These are phyloP conservation scores for Xanthia icteritia DNA, from an alignment of 2,888 invertebrate species.

Conservation along the genomic window DNA sequence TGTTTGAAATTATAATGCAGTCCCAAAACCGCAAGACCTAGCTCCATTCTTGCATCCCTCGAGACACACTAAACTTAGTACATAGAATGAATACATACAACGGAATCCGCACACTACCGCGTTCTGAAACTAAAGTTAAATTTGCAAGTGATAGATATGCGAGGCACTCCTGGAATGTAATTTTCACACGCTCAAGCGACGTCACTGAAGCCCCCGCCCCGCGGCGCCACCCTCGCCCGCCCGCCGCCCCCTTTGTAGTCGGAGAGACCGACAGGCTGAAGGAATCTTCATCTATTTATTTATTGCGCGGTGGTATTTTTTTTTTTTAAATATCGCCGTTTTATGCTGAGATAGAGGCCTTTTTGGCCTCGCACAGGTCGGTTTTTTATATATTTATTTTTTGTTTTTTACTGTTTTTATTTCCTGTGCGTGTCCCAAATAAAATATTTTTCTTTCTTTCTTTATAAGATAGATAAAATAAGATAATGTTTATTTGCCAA, in stretches of 20 bases:
- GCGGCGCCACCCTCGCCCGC: slow-evolving; percentile 63
- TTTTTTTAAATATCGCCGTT: no score
- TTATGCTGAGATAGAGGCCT: no score
- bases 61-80: slow-evolving; percentile 47
- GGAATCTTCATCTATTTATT: slow-evolving; percentile 8
- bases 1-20: slow-evolving; percentile 37
- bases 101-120: slow-evolving; percentile 65
- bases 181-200: slow-evolving; percentile 89
- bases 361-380: no score
- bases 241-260: slow-evolving; percentile 66
- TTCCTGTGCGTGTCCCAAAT: no score
- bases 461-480: no score
- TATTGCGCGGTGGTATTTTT: no score
- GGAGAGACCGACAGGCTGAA: slow-evolving; percentile 55
- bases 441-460: no score
- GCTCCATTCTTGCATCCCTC: slow-evolving; percentile 31
- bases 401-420: no score
- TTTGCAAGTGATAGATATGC: slow-evolving; percentile 91
- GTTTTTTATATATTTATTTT: no score
- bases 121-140: slow-evolving; percentile 89
- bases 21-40: slow-evolving; percentile 6
- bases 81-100: slow-evolving; percentile 55
- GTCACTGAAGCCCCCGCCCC: slow-evolving; percentile 79
- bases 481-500: no score
- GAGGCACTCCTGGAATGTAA: slow-evolving; percentile 90